Percentiles rank a stretch among this genome's conserved stretches.
Evolutionary conservation across 1,140 invertebrate species (phyloP).

Genomic region (Heliconius hermathena): DNA sequence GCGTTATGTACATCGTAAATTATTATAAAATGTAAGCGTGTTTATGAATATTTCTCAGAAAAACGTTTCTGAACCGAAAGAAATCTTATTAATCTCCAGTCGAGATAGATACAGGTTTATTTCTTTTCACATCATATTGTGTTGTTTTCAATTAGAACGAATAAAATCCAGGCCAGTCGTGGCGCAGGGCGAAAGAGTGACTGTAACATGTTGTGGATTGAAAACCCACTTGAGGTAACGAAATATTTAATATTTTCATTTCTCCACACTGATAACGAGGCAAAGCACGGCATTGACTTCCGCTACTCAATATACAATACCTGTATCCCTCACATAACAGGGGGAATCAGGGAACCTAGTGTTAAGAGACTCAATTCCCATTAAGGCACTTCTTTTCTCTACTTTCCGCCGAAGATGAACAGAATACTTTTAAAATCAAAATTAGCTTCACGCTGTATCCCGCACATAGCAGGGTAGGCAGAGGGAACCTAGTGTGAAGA

Average conservation of each 20-base stretch:
- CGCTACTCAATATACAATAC: too few relatives aligned
- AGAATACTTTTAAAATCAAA: too few relatives aligned
- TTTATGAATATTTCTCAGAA: conserved; percentile 2
- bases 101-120: background rate
- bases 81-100: background rate
- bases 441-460: too few relatives aligned
- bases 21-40: background rate
- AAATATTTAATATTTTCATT: background rate
- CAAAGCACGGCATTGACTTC: too few relatives aligned
- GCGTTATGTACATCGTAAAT: background rate
- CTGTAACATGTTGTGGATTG: background rate
- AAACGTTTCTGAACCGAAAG: conserved; percentile 1
- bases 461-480: too few relatives aligned
- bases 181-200: background rate
- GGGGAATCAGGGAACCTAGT: too few relatives aligned
- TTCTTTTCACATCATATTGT: background rate
- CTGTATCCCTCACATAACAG: too few relatives aligned
- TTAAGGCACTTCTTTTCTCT: too few relatives aligned
- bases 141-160: background rate
- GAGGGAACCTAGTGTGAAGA: too few relatives aligned
- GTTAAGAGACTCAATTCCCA: too few relatives aligned
- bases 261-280: background rate
- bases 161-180: background rate
- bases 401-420: too few relatives aligned
- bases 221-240: background rate